Base-by-base conservation (phyloP, 2,113 vertebrate species). In the Arizona elegans region DNA sequence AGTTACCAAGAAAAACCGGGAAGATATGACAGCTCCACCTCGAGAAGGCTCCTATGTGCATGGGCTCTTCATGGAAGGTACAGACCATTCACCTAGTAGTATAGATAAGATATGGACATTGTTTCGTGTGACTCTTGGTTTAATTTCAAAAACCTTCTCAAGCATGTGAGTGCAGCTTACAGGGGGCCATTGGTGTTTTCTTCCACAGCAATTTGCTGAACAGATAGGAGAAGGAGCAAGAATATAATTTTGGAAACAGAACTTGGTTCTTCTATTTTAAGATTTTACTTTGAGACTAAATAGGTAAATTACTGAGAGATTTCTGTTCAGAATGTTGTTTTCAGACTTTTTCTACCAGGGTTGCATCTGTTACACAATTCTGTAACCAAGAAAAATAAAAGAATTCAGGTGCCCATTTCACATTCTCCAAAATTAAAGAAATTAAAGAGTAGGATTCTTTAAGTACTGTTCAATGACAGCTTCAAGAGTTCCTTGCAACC, bases 51-150 rank as follows among this genome's bases (percentile, higher is more conserved):
- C 97, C 95, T 98, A 96, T 0, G 95, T 98, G 38, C 97, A 98
- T 0, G 97, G 98, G 21, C 95, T 98, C 47, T 98, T 97, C 94
- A 98, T 98, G 97, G 98, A 98, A 97, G 98, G 98, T 98, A 93
- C 95, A 8, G 33, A 29, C n/a, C 23, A 23, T 62, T 59, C 9
- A 19, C 2, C 11, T 52, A 86, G 6, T 52, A 50, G 29, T 58
- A 43, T 33, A 53, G 26, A 75, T 50, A 43, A 58, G 4, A 38
- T 24, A 12, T 9, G 52, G 90, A 52, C 29, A 23, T 29, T 29
- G 3, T 89, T 33, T 21, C 0, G 13, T 90, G 52, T 9, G 23
- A 54, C 7, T 26, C 43, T n/a, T 1, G 8, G 58, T 8, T 17
- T 21, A 21, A 47, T n/a, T 90, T 90, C 59, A 65, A n/a, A 90